A percentile compares a stretch with the other conserved stretches of the same genome.
Evolutionary conservation across 2,888 invertebrate genomes (phyloP).

Genomic region (Chaetogeoica ovagalla): DNA sequence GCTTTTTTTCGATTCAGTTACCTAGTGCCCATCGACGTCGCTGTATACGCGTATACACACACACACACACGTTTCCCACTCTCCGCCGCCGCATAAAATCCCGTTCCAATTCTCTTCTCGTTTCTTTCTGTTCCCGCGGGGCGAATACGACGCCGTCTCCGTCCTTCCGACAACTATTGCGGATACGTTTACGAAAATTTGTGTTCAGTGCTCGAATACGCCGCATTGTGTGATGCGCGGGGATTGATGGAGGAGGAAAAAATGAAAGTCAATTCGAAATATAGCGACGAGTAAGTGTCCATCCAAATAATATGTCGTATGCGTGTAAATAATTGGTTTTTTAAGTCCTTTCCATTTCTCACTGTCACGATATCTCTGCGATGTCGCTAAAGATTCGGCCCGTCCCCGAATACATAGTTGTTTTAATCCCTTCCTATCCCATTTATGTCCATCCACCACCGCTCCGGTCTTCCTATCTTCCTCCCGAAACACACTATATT

Average conservation of each 20-base stretch:
- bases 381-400: too few relatives aligned
- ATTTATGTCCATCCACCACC: too few relatives aligned
- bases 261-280: conserved; percentile 37
- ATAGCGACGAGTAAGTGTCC: conserved; percentile 36
- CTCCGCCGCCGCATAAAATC: too few relatives aligned
- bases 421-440: too few relatives aligned
- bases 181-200: too few relatives aligned
- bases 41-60: background rate
- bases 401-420: too few relatives aligned
- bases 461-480: too few relatives aligned
- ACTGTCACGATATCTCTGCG: too few relatives aligned
- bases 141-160: background rate
- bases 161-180: background rate
- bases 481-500: too few relatives aligned
- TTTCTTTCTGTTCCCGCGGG: background rate
- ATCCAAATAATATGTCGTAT: background rate
- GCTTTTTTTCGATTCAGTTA: conserved; percentile 41
- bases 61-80: background rate
- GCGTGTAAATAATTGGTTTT: too few relatives aligned
- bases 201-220: background rate
- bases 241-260: conserved; percentile 32
- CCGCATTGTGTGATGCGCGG: background rate
- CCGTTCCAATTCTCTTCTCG: too few relatives aligned
- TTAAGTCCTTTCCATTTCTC: too few relatives aligned
- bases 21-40: conserved; percentile 40